Base-by-base conservation (phyloP, 2,888 invertebrate species). In the Chloroclysta siterata region DNA sequence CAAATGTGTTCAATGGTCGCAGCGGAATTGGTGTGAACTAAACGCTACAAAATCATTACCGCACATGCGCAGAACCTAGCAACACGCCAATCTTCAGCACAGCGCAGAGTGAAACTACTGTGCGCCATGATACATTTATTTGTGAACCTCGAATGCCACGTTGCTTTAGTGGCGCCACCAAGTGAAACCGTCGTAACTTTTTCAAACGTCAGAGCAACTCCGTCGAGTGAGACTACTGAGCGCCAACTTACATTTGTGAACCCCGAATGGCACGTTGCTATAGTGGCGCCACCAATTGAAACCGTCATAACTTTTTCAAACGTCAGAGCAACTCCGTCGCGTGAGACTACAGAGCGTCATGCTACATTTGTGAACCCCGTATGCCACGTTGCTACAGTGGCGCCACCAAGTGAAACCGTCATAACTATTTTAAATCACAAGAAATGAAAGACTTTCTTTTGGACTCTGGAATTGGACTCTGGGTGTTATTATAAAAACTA, bases 61-160 rank as follows among this genome's bases (percentile, higher is more conserved):
- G 6, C 36, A 36, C 8, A 36, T 36, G 10, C 36, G 36, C 36
- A 10, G 2, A 8, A 8, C 44, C 10, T 44, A 17, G 42, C 41
- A 46, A 17, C 36, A 36, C 36, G 2, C 36, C n/a, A n/a, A n/a
- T n/a, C n/a, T n/a, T n/a, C n/a, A n/a, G n/a, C n/a, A n/a, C n/a
- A n/a, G n/a, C n/a, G n/a, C 5, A 36, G 36, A 36, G 36, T n/a
- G 36, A 6, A 10, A 36, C 36, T 36, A 36, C 36, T 36, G 8
- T 7, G 10, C 36, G 10, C 36, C 8, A 10, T 33, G 33, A 1
- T 5, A 33, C 33, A 6, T 0, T 2, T n/a, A n/a, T 5, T 5
- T 28, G 48, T 28, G 48, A 28, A 48, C 28, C n/a, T n/a, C 48
- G n/a, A 48, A n/a, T n/a, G n/a, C n/a, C 48, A 48, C 28, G 28